A percentile compares a stretch with the other conserved stretches of the same genome.
These are phyloP conservation scores for Holacanthus passer DNA, from an alignment of 2,113 vertebrate species.

Conservation along the genomic window DNA sequence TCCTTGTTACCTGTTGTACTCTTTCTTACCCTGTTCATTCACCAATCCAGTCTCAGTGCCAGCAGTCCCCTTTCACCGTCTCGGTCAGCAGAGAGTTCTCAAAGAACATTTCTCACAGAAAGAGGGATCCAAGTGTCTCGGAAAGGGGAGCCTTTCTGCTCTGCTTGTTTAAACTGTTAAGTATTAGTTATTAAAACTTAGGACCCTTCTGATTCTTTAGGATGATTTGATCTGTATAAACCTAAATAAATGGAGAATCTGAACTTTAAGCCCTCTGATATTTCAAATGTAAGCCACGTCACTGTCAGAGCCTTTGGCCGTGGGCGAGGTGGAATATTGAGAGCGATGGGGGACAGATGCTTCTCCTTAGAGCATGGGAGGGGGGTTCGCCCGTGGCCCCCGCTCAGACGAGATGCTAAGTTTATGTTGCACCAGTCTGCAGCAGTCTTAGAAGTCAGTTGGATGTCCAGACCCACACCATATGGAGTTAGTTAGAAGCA, in stretches of 20 bases:
- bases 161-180: constrained; percentile 45
- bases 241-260: constrained; percentile 10
- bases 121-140: constrained; percentile 49
- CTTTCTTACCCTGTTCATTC: constrained; percentile 77
- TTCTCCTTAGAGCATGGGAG: constrained; percentile 57
- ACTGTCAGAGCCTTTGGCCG: constrained; percentile 38
- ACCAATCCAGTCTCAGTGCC: constrained; percentile 62
- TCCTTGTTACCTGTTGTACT: constrained; percentile 83
- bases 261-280: constrained; percentile 1
- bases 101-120: constrained; percentile 60
- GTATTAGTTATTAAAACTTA: constrained; percentile 45
- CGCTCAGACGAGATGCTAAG: constrained; percentile 69
- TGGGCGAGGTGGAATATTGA: constrained; percentile 50
- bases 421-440: constrained; percentile 72
- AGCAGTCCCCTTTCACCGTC: constrained; percentile 63
- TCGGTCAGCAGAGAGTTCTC: constrained; percentile 56
- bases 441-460: constrained; percentile 78
- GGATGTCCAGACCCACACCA: constrained; percentile 77
- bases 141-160: constrained; percentile 17
- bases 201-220: constrained; percentile 9
- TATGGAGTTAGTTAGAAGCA: constrained; percentile 79
- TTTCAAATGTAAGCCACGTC: constrained; percentile 40
- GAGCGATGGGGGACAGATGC: constrained; percentile 69
- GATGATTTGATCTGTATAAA: constrained; percentile 20
- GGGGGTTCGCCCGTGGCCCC: constrained; percentile 43